Percentiles rank a stretch among this genome's conserved stretches.
Evolutionary conservation across 23 tunicate species (phyloP).

Genomic region (Oikopleura dioica): DNA sequence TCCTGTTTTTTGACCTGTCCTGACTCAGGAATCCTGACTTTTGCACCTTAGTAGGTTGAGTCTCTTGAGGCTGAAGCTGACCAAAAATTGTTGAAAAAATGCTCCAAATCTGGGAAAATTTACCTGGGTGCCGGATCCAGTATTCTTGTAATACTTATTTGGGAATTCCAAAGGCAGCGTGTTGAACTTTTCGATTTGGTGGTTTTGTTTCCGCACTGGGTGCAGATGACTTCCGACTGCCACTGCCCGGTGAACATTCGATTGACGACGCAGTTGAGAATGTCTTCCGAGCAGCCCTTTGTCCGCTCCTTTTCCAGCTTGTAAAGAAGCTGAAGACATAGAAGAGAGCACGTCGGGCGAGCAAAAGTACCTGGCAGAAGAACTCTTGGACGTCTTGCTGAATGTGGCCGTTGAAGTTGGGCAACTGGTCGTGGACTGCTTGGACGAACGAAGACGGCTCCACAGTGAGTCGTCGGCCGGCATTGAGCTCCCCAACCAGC

Average conservation of each 20-base stretch:
- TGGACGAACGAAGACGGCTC: background rate
- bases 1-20: too few species aligned
- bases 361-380: constrained; percentile 68
- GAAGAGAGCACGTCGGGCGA: too few species aligned
- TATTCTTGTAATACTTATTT: constrained; percentile 26
- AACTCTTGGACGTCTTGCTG: constrained; percentile 98
- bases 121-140: too few species aligned
- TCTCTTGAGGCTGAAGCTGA: too few species aligned
- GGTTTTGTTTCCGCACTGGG: constrained; percentile 43
- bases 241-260: background rate
- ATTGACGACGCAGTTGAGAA: background rate
- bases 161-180: constrained; percentile 84
- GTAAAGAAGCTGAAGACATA: too few species aligned
- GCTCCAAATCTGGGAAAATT: too few species aligned
- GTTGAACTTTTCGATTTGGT: constrained; percentile 61
- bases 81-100: too few species aligned
- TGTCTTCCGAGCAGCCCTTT: background rate
- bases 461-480: background rate
- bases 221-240: constrained; percentile 16
- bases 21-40: too few species aligned
- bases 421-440: background rate
- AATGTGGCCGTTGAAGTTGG: constrained; percentile 34
- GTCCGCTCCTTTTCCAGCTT: constrained; percentile 19
- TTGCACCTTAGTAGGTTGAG: too few species aligned
- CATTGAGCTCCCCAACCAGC: background rate